A percentile compares a stretch with the other conserved stretches of the same genome.
phyloP scores from a whole-genome alignment of 2,888 invertebrate genomes.

The Harpalus rubripes region DNA sequence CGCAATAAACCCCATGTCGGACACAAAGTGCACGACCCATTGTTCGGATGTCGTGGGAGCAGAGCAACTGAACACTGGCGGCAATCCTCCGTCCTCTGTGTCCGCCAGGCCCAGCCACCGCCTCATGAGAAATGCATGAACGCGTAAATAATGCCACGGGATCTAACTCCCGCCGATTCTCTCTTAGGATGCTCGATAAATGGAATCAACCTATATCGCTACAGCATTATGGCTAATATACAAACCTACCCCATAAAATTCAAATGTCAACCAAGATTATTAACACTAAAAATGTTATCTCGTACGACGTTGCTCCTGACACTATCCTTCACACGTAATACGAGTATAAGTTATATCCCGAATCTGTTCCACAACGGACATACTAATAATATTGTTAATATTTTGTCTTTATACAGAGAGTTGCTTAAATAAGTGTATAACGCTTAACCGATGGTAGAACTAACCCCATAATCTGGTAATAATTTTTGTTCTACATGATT shows the following conservation, averaged over 20 bases:
- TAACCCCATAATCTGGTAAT: too few relatives aligned
- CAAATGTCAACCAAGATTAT: conserved; percentile 9
- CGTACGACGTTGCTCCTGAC: too few relatives aligned
- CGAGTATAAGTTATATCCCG: too few relatives aligned
- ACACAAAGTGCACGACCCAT: conserved; percentile 28
- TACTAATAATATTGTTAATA: too few relatives aligned
- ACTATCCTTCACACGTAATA: too few relatives aligned
- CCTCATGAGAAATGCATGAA: conserved; percentile 67
- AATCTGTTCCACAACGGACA: too few relatives aligned
- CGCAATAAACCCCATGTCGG: conserved; percentile 33
- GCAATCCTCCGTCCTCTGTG: conserved; percentile 9
- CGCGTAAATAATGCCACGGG: conserved; percentile 65
- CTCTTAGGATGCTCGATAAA: conserved; percentile 60
- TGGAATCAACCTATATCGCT: conserved; percentile 57
- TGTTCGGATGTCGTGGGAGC: conserved; percentile 48
- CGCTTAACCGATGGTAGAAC: too few relatives aligned
- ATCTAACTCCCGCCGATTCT: conserved; percentile 40
- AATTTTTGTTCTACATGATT: too few relatives aligned
- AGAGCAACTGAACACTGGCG: not conserved
- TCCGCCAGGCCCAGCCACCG: conserved; percentile 19
- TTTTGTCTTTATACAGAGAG: too few relatives aligned
- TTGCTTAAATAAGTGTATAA: too few relatives aligned
- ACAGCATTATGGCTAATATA: conserved; percentile 3
- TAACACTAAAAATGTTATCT: too few relatives aligned
- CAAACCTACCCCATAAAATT: not conserved